Percentiles rank a stretch among this genome's conserved stretches.
Evolutionary conservation across 2,113 vertebrate genomes (phyloP).

Genomic region (Pseudorasbora parva): DNA sequence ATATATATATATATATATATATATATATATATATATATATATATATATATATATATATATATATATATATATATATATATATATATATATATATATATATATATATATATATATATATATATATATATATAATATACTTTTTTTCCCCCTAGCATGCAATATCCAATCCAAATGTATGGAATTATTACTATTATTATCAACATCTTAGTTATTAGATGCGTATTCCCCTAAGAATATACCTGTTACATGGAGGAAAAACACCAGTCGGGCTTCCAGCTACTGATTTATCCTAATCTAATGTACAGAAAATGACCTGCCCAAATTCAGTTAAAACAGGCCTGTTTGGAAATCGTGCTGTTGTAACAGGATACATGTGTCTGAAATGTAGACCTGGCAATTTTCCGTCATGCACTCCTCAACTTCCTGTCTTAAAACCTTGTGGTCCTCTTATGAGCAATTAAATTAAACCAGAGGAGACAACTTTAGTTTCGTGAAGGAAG

Average conservation of each 20-base stretch:
- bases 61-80: too few species aligned
- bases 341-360: slow-evolving; percentile 49
- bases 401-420: background rate
- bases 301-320: background rate
- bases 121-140: too few species aligned
- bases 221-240: background rate
- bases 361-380: slow-evolving; percentile 59
- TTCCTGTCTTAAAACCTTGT: slow-evolving; percentile 6
- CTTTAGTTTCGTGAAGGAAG: slow-evolving; percentile 3
- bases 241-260: background rate
- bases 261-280: background rate
- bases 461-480: slow-evolving; percentile 1
- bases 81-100: too few species aligned
- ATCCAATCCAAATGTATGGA: too few species aligned
- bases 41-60: too few species aligned
- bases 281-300: slow-evolving; percentile 19
- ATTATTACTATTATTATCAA: too few species aligned
- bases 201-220: background rate
- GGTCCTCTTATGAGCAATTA: slow-evolving; percentile 24
- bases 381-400: slow-evolving; percentile 49
- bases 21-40: too few species aligned
- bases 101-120: too few species aligned
- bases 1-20: too few species aligned
- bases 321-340: background rate
- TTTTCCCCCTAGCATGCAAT: too few species aligned